Conservation (phyloP, 2,113 vertebrate species). For the Rhadina sibilatrix region DNA sequence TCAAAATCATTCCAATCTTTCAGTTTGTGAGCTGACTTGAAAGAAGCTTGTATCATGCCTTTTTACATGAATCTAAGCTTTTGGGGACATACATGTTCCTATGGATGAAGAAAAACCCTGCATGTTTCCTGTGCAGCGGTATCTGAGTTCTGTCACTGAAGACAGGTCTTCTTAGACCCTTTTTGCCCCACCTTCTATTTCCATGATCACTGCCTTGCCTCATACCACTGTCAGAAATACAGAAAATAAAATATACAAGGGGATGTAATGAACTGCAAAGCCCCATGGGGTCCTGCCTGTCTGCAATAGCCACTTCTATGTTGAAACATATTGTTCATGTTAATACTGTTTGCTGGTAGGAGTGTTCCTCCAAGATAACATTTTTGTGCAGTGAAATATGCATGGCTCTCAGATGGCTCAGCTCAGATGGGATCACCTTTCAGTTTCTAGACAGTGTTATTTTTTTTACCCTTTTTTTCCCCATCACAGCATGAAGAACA, state of each 20-base stretch:
- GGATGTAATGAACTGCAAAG: background rate
- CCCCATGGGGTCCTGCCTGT: background rate
- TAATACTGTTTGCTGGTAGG: slow-evolving; percentile 27
- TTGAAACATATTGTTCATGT: slow-evolving; percentile 9
- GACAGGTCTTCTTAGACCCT: background rate
- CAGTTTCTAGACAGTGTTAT: background rate
- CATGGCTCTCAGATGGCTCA: background rate
- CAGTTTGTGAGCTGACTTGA: background rate
- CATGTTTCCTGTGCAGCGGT: background rate
- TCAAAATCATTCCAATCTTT: background rate
- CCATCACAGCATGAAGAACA: background rate
- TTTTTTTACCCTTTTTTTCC: background rate
- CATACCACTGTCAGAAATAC: background rate
- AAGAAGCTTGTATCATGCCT: background rate
- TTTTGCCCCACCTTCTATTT: background rate
- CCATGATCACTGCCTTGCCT: background rate
- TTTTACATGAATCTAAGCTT: background rate
- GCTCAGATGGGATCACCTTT: background rate
- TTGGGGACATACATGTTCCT: background rate
- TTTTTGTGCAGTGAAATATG: slow-evolving; percentile 23
- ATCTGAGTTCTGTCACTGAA: background rate
- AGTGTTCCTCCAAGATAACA: slow-evolving; percentile 17
- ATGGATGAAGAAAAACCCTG: background rate
- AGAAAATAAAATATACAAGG: background rate
- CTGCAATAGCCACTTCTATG: background rate